Evolutionary conservation across 1,140 invertebrate genomes (phyloP), one percentile per base, ranked within the genome.

Genomic region (Hypsibius dujardini): DNA sequence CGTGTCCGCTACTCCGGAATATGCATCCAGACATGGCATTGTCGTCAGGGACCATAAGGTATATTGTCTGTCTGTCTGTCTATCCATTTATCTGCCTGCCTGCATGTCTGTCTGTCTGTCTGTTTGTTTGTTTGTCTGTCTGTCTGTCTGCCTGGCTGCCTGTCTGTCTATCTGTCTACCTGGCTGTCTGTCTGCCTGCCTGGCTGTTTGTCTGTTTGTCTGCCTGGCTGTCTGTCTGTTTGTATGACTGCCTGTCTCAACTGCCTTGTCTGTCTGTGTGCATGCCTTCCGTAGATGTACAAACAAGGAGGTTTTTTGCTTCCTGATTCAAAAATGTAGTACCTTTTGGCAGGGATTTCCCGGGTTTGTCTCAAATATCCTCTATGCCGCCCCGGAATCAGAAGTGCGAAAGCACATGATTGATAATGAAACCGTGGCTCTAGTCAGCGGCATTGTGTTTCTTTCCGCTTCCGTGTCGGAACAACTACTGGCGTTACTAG

Each of bases 21-120:
- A 79, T 72, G 78, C 78, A 59, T 76, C 76, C 73, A 73, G 78
- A n/a, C 80, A 82, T 76, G 80, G 81, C 59, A 78, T 80, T 1
- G 79, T 80, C 70, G 76, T 77, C 56, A 75, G 79, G 46, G 76
- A 79, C 71, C 46, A 74, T 59, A 72, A 80, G 75, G 78, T 79
- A 74, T 72, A 71, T 28, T 28, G 28, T 28, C 28, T 28, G n/a
- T 7, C 7, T 56, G 50, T 56, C 7, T 7, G 50, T 56, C 7
- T 12, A n/a, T 12, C n/a, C n/a, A n/a, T 7, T 12, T 56, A 28
- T 28, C 28, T 28, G 28, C 28, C 28, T 28, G 28, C 28, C 28
- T 28, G 28, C 28, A 28, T 28, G 28, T 28, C 78, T 77, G 71
- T 56, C n/a, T 56, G 50, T 56, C n/a, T 7, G n/a, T 56, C 7